These are phyloP conservation scores for Smithornis capensis DNA, from an alignment of 2,113 vertebrate genomes.

Conservation along the genomic window DNA sequence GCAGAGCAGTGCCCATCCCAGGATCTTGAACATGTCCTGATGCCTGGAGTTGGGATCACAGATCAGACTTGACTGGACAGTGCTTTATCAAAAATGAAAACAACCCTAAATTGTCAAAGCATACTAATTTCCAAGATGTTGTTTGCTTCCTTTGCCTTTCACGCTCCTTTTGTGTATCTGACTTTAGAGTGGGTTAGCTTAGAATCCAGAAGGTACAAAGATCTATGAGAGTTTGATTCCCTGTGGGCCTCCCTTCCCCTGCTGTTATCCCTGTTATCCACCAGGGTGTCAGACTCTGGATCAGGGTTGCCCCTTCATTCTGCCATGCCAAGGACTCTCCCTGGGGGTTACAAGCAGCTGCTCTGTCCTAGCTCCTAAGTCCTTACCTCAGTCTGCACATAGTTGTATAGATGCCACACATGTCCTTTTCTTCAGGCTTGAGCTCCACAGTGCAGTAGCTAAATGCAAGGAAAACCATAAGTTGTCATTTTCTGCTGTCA, in stretches of 20 bases:
- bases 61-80: not conserved
- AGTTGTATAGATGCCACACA: not conserved
- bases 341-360: not conserved
- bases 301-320: not conserved
- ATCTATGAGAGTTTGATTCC: not conserved
- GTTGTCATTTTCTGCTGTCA: not conserved
- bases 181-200: not conserved
- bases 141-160: not conserved
- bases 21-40: not conserved
- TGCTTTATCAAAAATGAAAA: not conserved
- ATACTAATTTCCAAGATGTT: not conserved
- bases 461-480: not conserved
- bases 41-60: not conserved
- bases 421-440: not conserved
- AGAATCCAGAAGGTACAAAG: not conserved
- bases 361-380: not conserved
- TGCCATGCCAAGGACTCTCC: fast-evolving
- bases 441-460: not conserved
- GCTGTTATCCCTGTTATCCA: not conserved
- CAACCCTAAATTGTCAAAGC: not conserved
- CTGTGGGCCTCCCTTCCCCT: not conserved
- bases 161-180: not conserved
- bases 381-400: not conserved
- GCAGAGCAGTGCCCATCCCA: not conserved
- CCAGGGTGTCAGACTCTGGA: not conserved